Evolutionary conservation across 1,140 invertebrate genomes (phyloP), one percentile per base, ranked within the genome.

Genomic region (Zaprionus ghesquierei): DNA sequence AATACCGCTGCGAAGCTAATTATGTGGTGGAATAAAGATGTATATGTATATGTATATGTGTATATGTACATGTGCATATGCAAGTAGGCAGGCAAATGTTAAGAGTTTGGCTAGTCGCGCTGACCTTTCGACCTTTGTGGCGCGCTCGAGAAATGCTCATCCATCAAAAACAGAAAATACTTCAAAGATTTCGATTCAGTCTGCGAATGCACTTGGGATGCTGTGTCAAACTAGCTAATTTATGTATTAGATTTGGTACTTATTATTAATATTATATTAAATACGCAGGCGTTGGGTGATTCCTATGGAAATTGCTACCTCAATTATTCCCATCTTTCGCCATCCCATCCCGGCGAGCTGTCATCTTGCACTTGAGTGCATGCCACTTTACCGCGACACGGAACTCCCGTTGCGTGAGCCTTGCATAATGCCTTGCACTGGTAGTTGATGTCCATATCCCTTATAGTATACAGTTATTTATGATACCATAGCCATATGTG

Each of bases 181-280:
- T 86, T 81, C 82, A 86, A 86, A 87, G 82, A 85, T 27, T 50
- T 50, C 27, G 41, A 58, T 58, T 55, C 59, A 23, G 46, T 68
- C 72, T 77, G 63, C 46, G 27, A 4, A 25, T 59, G 50, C 73
- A 70, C 56, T 65, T 59, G 53, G 60, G 60, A 80, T 50, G 53
- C n/a, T 25, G 29, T 66, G 27, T 55, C 38, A 2, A 31, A 55
- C 22, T 44, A 33, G 18, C 29, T 76, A 75, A 63, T 85, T 85
- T 84, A 81, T 74, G 69, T 66, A 71, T 66, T 65, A 65, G 33
- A 66, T 53, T 18, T 53, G 41, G 29, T 66, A 27, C 44, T 64
- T 64, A 51, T 38, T 71, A 51, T 20, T 29, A 35, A 60, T 35
- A 53, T 13, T 54, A 58, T 59, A 46, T 12, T 49, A 64, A 15